Conservation (phyloP, 2,797 vertebrate genomes). For the Craterocephalus amniculus region DNA sequence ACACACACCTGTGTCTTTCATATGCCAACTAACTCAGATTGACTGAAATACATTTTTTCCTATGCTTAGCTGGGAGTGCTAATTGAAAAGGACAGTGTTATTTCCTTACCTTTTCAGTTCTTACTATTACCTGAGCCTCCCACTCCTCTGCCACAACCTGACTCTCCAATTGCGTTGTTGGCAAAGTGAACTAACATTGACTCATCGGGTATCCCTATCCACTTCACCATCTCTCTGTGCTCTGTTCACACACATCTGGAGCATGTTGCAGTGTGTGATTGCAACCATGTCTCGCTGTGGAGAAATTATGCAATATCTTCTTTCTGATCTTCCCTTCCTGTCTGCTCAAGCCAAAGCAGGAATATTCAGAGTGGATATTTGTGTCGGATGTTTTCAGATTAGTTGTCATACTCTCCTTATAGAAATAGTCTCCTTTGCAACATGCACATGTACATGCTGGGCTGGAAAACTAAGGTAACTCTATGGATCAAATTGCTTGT, state of each 20-base stretch:
- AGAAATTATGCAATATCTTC: constrained; percentile 49
- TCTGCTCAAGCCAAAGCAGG: constrained; percentile 31
- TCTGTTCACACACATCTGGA: constrained; percentile 36
- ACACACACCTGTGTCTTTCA: background rate
- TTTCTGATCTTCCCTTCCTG: constrained; percentile 52
- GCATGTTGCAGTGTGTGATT: constrained; percentile 12
- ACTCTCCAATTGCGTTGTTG: constrained; percentile 53
- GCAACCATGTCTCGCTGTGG: constrained; percentile 19
- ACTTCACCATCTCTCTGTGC: constrained; percentile 26
- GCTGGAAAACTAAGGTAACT: constrained; percentile 23
- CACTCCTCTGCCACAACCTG: constrained; percentile 45
- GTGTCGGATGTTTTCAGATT: constrained; percentile 48
- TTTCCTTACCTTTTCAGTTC: constrained; percentile 73
- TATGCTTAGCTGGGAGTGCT: constrained; percentile 51
- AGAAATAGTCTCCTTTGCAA: constrained; percentile 23
- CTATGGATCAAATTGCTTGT: constrained; percentile 44
- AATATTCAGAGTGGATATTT: constrained; percentile 43
- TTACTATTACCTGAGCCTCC: constrained; percentile 75
- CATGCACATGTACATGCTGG: background rate
- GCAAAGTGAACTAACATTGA: constrained; percentile 60
- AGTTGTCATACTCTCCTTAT: constrained; percentile 48
- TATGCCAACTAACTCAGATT: constrained; percentile 9
- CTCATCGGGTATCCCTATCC: constrained; percentile 37
- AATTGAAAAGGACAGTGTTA: constrained; percentile 77
- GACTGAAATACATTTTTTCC: constrained; percentile 17